Evolutionary conservation across 1,140 invertebrate genomes (phyloP).

Genomic region (Phenacoccus solenopsis): DNA sequence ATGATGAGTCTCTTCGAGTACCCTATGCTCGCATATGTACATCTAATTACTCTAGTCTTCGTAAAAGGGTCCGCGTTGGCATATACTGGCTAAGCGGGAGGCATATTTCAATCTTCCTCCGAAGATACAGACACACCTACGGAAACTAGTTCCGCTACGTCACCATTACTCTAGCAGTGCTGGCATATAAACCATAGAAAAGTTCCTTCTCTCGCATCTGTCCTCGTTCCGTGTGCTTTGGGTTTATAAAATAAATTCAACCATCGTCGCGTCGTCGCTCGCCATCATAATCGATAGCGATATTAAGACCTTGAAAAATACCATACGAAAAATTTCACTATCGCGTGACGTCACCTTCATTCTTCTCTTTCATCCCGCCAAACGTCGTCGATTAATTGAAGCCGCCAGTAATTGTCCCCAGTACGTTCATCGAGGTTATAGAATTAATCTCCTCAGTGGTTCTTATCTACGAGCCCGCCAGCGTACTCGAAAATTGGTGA

Average conservation of each 20-base stretch:
- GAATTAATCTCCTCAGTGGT: too few species aligned
- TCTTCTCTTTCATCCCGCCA: too few species aligned
- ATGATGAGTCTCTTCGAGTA: too few species aligned
- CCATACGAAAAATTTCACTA: not conserved
- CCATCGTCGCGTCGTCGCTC: not conserved
- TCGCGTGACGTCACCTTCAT: not conserved
- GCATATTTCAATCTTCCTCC: not conserved
- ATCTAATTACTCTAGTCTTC: not conserved
- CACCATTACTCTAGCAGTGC: not conserved
- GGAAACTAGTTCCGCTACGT: conserved; percentile 12
- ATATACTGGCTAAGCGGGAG: not conserved
- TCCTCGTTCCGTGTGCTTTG: too few species aligned
- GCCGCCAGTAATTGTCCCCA: too few species aligned
- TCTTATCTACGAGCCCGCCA: too few species aligned
- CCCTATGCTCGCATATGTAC: too few species aligned
- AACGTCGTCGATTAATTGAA: not conserved
- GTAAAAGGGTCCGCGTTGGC: not conserved
- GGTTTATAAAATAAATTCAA: too few species aligned
- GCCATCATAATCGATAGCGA: not conserved
- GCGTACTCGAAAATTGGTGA: too few species aligned
- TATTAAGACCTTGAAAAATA: not conserved
- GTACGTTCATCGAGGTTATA: too few species aligned
- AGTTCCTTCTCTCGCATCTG: too few species aligned
- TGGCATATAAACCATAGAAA: not conserved
- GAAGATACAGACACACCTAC: conserved; percentile 10